phyloP scores from a whole-genome alignment of 2,797 vertebrate genomes.

The Coracias cyanogaster region DNA sequence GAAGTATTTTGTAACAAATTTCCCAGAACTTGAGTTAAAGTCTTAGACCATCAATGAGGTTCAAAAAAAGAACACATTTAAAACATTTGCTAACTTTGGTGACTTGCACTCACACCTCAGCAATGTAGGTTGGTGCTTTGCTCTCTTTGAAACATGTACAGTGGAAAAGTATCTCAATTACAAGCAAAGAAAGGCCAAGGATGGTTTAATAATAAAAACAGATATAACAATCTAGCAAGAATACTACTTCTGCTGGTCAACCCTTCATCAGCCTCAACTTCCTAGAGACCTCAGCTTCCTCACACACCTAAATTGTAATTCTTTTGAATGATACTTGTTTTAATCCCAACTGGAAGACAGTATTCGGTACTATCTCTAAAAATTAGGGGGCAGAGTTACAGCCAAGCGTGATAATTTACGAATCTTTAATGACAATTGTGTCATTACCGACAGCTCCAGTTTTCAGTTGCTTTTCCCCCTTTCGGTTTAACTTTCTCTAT shows the following conservation, averaged over 20 bases:
- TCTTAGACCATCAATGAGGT: background rate
- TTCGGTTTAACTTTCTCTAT: background rate
- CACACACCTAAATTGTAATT: fast-evolving
- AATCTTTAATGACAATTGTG: background rate
- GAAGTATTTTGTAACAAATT: background rate
- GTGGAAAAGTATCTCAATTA: background rate
- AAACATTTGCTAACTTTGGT: background rate
- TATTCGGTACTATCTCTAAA: background rate
- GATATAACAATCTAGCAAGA: background rate
- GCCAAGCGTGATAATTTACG: background rate
- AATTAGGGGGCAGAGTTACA: background rate
- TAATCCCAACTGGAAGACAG: background rate
- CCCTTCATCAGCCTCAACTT: background rate
- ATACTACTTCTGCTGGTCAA: background rate
- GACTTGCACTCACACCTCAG: background rate
- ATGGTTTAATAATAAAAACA: background rate
- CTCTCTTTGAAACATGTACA: background rate
- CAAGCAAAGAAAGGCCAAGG: background rate
- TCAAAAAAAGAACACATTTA: background rate
- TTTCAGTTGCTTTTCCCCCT: background rate
- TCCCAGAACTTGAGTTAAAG: background rate
- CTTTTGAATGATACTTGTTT: background rate
- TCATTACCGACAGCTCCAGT: background rate
- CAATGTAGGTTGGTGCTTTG: background rate
- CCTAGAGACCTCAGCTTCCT: background rate